Base-by-base conservation (phyloP, 2,888 invertebrate genomes). In the Thymelicus sylvestris region DNA sequence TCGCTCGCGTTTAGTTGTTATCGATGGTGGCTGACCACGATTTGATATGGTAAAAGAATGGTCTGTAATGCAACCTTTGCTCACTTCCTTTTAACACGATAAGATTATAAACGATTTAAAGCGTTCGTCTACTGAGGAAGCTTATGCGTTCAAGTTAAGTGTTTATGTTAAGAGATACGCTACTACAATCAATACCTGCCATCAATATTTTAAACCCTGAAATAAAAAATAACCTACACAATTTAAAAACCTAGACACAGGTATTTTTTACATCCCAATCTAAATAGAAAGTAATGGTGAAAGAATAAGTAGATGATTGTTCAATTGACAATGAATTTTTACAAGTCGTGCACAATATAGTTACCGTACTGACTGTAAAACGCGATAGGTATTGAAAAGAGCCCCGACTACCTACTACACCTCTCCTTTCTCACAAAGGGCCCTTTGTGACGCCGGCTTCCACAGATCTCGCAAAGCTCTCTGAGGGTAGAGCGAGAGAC, bases 371-470 rank as follows among this genome's bases (percentile, higher is more conserved):
- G 60, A 73, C 74, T 74, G 75, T 75, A 77, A 76, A 79, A 77
- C 74, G 71, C 75, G 75, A 77, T 73, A 74, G 75, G 74, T 77
- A 79, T 76, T 72, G 77, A 81, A 50, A 79, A 76, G 78, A 76
- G 75, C 76, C 75, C 77, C 70, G 73, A 72, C 75, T 73, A 76
- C 73, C 75, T 74, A 76, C 75, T 74, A 55, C 71, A 39, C 19
- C 57, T 76, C 76, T 78, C 66, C 77, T 73, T 73, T 70, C 66
- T 55, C 74, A 77, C 78, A 79, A 80, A 81, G 77, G 81, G 74
- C 76, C 74, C 76, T 78, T 79, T 83, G 82, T 81, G 80, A 76
- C 68, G 76, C 63, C 67, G 66, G 73, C 84, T 76, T 76, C 76
- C 75, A 67, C 66, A 77, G 79, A 79, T 75, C 74, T 73, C 77